phyloP scores from a whole-genome alignment of 2,888 invertebrate species.

The Hypercompe scribonia region DNA sequence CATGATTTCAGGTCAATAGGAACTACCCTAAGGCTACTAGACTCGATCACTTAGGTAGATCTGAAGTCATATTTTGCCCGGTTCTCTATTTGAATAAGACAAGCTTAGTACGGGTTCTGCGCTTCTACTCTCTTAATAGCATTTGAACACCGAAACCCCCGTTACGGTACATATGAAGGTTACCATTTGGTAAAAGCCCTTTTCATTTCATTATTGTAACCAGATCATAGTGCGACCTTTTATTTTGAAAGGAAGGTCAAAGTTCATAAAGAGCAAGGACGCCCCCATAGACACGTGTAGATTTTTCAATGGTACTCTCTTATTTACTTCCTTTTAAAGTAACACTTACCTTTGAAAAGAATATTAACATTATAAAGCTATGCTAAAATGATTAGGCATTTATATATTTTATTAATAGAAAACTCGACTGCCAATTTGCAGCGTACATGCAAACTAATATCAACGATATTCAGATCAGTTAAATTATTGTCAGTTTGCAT shows the following conservation, averaged over 20 bases:
- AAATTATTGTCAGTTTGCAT: too few relatives aligned
- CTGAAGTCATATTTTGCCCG: background rate
- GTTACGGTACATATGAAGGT: background rate
- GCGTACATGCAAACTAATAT: too few relatives aligned
- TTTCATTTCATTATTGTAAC: slow-evolving; percentile 15
- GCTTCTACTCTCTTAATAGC: background rate
- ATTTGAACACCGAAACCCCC: background rate
- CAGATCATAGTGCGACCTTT: slow-evolving; percentile 15
- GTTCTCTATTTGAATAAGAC: background rate
- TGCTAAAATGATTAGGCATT: too few relatives aligned
- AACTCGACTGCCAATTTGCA: too few relatives aligned
- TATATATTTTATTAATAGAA: too few relatives aligned
- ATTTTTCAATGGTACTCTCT: background rate
- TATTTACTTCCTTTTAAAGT: slow-evolving; percentile 6
- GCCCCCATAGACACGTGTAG: background rate
- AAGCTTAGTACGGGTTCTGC: background rate
- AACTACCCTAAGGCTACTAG: background rate
- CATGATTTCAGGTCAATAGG: background rate
- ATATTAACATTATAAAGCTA: background rate
- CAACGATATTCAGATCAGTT: too few relatives aligned
- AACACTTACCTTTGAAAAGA: background rate
- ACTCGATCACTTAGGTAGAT: background rate
- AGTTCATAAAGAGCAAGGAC: slow-evolving; percentile 8
- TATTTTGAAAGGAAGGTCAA: slow-evolving; percentile 17
- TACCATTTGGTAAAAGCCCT: slow-evolving; percentile 5